These are phyloP conservation scores for Triops cancriformis DNA, from an alignment of 1,140 invertebrate genomes.

Conservation along the genomic window DNA sequence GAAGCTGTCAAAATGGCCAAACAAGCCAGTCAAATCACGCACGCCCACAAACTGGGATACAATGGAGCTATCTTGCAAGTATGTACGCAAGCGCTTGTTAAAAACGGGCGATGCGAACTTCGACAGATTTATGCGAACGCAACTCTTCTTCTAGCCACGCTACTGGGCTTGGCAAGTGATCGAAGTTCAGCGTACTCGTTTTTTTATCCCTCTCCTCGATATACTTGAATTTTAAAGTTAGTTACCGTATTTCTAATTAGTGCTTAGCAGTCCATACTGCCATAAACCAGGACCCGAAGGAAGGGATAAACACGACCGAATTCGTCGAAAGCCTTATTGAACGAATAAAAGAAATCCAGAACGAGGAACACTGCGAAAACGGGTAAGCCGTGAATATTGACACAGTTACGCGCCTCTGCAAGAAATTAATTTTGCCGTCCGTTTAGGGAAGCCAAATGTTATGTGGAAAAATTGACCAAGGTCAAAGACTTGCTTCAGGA, in stretches of 20 bases:
- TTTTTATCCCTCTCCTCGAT: too few species aligned
- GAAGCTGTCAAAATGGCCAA: conserved; percentile 45
- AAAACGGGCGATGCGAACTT: too few species aligned
- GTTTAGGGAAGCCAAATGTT: conserved; percentile 36
- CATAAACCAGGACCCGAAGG: conserved; percentile 32
- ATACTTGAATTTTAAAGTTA: not conserved
- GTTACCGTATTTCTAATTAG: conserved; percentile 27
- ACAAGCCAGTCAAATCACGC: conserved; percentile 53
- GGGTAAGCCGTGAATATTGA: conserved; percentile 38
- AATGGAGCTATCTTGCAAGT: conserved; percentile 54
- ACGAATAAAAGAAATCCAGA: conserved; percentile 53
- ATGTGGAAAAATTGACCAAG: conserved; percentile 43
- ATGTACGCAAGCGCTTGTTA: not conserved
- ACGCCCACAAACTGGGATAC: conserved; percentile 54
- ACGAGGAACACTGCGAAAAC: conserved; percentile 38
- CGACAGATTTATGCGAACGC: too few species aligned
- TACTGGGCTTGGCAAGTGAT: too few species aligned
- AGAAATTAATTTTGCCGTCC: conserved; percentile 35
- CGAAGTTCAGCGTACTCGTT: too few species aligned
- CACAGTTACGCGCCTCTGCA: too few species aligned
- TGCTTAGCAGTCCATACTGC: conserved; percentile 39
- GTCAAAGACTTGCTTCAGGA: conserved; percentile 43
- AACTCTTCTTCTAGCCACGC: too few species aligned
- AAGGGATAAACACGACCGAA: conserved; percentile 34
- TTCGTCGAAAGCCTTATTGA: conserved; percentile 50